Conservation (phyloP, 2,797 vertebrate species). For the Sebastes nivosus region DNA sequence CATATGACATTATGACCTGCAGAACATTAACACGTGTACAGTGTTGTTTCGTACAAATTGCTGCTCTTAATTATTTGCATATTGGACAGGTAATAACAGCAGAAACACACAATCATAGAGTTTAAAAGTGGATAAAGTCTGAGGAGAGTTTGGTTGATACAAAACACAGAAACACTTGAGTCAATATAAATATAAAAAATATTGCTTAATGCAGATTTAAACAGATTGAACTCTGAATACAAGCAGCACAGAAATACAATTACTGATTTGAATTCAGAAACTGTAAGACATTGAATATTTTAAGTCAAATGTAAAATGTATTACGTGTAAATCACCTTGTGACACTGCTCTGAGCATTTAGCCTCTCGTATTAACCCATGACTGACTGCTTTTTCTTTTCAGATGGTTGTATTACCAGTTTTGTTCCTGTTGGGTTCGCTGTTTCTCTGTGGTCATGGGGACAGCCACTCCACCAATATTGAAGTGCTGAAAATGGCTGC, state of each 20-base stretch:
- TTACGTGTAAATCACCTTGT: neutral
- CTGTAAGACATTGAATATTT: neutral
- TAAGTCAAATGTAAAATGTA: neutral
- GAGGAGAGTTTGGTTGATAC: neutral
- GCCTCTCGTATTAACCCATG: neutral
- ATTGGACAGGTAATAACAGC: neutral
- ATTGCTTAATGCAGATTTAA: neutral
- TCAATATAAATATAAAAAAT: neutral
- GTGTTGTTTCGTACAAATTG: neutral
- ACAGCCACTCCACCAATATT: neutral
- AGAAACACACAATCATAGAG: neutral
- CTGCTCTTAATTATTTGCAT: neutral
- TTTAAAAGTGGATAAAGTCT: neutral
- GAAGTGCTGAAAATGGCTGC: slow-evolving; percentile 58
- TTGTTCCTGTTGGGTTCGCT: slow-evolving; percentile 71
- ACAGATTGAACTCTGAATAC: neutral
- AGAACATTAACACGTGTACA: neutral
- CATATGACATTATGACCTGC: neutral
- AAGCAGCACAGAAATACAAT: neutral
- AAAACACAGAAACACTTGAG: neutral
- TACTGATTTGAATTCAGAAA: neutral
- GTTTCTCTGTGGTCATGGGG: slow-evolving; percentile 52
- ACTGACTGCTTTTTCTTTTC: neutral
- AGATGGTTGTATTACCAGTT: slow-evolving; percentile 60
- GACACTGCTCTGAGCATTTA: neutral